Percentiles rank a stretch among this genome's conserved stretches.
Evolutionary conservation across 1,140 invertebrate species (phyloP).

Genomic region (Drosophila nigromelanica): DNA sequence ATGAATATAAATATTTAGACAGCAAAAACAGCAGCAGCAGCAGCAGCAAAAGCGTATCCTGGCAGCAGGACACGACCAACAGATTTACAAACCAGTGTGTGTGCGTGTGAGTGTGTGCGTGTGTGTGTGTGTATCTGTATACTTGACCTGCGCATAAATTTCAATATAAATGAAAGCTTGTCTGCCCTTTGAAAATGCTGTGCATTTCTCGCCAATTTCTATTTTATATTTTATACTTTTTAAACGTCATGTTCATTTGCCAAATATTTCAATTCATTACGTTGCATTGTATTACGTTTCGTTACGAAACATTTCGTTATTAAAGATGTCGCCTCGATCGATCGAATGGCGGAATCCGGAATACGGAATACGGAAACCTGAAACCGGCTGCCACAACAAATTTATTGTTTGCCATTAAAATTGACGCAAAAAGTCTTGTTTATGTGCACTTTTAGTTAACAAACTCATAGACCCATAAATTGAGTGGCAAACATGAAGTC

Average conservation of each 20-base stretch:
- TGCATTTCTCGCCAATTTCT: slow-evolving; percentile 50
- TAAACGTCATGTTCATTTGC: slow-evolving; percentile 24
- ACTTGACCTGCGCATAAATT: slow-evolving; percentile 79
- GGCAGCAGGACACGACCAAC: slow-evolving; percentile 62
- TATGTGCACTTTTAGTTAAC: slow-evolving; percentile 78
- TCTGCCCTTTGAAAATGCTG: slow-evolving; percentile 49
- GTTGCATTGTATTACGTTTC: slow-evolving; percentile 16
- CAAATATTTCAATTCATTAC: slow-evolving; percentile 26
- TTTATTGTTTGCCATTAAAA: slow-evolving; percentile 74
- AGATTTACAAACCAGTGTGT: slow-evolving; percentile 46
- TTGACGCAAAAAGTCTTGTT: slow-evolving; percentile 69
- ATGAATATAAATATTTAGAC: slow-evolving; percentile 83
- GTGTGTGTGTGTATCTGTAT: slow-evolving; percentile 45
- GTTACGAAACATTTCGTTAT: slow-evolving; percentile 28
- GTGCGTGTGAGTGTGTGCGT: slow-evolving; percentile 13
- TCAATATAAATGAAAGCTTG: slow-evolving; percentile 72
- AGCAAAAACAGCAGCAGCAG: slow-evolving; percentile 72
- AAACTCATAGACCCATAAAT: slow-evolving; percentile 81
- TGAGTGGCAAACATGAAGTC: slow-evolving; percentile 73
- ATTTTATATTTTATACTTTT: slow-evolving; percentile 42
- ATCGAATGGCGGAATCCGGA: slow-evolving; percentile 6
- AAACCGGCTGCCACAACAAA: slow-evolving; percentile 34
- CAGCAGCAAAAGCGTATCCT: slow-evolving; percentile 33
- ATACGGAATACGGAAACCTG: slow-evolving; percentile 2
- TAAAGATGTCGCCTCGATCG: slow-evolving; percentile 40